Base-by-base conservation (phyloP, 2,113 vertebrate species). In the Corythornis madagascariensis region DNA sequence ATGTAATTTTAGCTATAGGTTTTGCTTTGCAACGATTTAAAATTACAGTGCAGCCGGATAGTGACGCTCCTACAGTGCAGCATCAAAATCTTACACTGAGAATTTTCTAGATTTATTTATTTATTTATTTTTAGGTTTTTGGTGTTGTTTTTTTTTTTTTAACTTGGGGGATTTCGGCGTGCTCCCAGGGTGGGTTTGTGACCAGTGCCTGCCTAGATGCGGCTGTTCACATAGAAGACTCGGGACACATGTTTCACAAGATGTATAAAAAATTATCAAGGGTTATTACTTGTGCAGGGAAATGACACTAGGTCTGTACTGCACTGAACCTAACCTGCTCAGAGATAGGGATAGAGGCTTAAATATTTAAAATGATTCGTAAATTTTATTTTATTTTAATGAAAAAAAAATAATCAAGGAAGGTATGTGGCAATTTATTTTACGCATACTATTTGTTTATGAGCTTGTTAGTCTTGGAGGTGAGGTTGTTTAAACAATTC, bases 401-500 rank as follows among this genome's bases (percentile, higher is more conserved):
- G 35, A 24, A 13, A 8, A 28, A 7, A 40, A 38, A 9, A 28
- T 38, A 9, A 20, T 9, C 56, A 11, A 6, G 25, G 18, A 24
- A 24, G 47, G 14, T 22, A 26, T 33, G 20, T 47, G 26, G 26
- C 25, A 33, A n/a, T 79, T 52, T 82, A 31, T 87, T 84, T 60
- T 33, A 17, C 6, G 8, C 4, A 2, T 16, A 1, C 10, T 53
- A 10, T 45, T 92, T 83, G 83, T 80, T 90, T 80, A 70, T 35
- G n/a, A 63, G n/a, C 4, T 12, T 15, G 5, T 47, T 53, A 20
- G 3, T 40, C 38, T 66, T 11, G 14, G 50, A 40, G 71, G 7
- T 40, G 88, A 83, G 25, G 15, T 50, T 56, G 47, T 86, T 94
- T 67, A 89, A 91, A 78, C 53, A 74, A 47, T 16, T 16, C 29